A percentile compares a stretch with the other conserved stretches of the same genome.
Evolutionary conservation across 2,888 invertebrate species (phyloP).

Genomic region (Athalia cordata): DNA sequence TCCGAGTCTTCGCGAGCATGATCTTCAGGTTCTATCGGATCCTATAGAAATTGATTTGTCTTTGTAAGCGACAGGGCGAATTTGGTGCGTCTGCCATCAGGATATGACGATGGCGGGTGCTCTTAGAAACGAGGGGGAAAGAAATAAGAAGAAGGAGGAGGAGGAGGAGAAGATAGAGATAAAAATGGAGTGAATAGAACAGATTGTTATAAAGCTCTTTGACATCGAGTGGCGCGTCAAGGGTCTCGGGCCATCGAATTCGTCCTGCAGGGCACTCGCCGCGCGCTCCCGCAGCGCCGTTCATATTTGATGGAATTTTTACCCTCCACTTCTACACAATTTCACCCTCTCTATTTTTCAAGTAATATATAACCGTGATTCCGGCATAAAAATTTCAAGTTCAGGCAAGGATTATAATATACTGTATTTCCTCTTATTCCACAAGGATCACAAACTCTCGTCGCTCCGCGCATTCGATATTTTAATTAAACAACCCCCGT

Average conservation of each 20-base stretch:
- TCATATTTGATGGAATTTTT: constrained; percentile 45
- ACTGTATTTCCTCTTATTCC: neutral
- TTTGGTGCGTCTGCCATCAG: constrained; percentile 18
- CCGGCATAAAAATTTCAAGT: constrained; percentile 4
- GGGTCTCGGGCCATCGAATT: constrained; percentile 29
- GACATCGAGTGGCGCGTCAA: constrained; percentile 40
- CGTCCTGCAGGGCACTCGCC: constrained; percentile 22
- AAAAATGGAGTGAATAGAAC: constrained; percentile 36
- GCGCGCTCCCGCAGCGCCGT: neutral
- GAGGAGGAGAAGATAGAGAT: constrained; percentile 48
- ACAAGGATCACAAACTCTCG: neutral
- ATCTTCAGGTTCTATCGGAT: neutral
- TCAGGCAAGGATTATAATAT: neutral
- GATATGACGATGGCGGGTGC: constrained; percentile 19
- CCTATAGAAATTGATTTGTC: constrained; percentile 48
- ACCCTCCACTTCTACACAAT: constrained; percentile 26
- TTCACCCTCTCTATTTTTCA: constrained; percentile 28
- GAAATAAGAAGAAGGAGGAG: constrained; percentile 32
- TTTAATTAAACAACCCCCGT: constrained; percentile 10
- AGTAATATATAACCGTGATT: neutral
- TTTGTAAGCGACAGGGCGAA: constrained; percentile 38
- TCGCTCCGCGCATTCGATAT: neutral
- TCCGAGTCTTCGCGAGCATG: no score
- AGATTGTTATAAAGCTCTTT: constrained; percentile 45
- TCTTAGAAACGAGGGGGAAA: constrained; percentile 19